Evolutionary conservation across 2,888 invertebrate species (phyloP).

Genomic region (Drosophila mimica): DNA sequence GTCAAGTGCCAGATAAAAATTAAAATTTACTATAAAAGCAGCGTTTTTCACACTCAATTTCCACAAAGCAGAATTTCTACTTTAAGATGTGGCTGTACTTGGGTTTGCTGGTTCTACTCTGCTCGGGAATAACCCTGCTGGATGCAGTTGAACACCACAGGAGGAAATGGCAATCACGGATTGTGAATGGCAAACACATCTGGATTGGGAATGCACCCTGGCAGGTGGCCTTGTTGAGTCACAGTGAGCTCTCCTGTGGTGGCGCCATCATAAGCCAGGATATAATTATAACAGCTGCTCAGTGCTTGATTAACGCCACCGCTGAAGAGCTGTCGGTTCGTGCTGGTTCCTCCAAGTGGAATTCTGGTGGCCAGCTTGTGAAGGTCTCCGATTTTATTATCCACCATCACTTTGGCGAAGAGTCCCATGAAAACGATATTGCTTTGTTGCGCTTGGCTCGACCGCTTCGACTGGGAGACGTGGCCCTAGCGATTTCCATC

Average conservation of each 20-base stretch:
- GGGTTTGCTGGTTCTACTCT: neutral
- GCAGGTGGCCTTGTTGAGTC: slow-evolving; percentile 11
- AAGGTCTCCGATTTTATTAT: slow-evolving; percentile 7
- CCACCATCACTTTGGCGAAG: neutral
- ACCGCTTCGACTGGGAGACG: neutral
- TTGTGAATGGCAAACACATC: slow-evolving; percentile 13
- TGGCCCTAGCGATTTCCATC: neutral
- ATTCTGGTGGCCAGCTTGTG: slow-evolving; percentile 16
- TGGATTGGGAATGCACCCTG: slow-evolving; percentile 14
- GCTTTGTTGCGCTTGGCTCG: neutral
- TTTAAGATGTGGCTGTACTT: slow-evolving; percentile 7
- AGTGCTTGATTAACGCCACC: neutral
- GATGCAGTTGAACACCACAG: neutral
- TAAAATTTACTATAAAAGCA: slow-evolving; percentile 9
- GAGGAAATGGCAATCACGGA: neutral
- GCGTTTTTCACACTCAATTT: neutral
- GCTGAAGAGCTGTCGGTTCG: slow-evolving; percentile 13
- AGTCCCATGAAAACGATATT: slow-evolving; percentile 22
- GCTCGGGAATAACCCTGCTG: neutral
- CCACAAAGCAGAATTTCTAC: neutral
- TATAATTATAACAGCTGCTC: slow-evolving; percentile 29
- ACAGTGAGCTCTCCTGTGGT: slow-evolving; percentile 12
- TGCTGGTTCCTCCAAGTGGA: slow-evolving; percentile 16
- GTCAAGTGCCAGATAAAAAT: neutral
- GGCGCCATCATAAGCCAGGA: slow-evolving; percentile 9